Conservation (phyloP, 2,113 vertebrate species). For the Nicator chloris region DNA sequence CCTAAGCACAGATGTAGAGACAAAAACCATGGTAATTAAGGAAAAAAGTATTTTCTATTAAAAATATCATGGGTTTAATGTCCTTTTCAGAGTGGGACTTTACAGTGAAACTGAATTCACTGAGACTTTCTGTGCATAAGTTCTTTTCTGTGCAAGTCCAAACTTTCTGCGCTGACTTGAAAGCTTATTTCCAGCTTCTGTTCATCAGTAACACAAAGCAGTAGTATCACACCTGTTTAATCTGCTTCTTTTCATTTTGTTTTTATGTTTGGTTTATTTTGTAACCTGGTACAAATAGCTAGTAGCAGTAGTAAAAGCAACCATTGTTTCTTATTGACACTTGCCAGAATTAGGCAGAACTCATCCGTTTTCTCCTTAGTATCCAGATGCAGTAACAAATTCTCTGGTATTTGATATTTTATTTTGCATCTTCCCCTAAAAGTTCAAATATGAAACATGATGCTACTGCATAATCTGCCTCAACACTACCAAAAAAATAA, state of each 20-base stretch:
- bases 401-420: not conserved
- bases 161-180: not conserved
- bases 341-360: not conserved
- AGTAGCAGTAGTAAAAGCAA: not conserved
- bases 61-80: not conserved
- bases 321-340: not conserved
- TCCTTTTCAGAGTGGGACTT: not conserved
- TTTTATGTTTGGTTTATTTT: not conserved
- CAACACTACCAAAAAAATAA: constrained; percentile 30
- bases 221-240: not conserved
- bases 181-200: not conserved
- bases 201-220: not conserved
- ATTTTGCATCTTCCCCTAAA: not conserved
- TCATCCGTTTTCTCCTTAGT: not conserved
- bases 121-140: not conserved
- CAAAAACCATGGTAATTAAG: not conserved
- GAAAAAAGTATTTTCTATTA: not conserved
- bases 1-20: not conserved
- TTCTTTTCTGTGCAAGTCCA: not conserved
- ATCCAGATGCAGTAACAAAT: not conserved
- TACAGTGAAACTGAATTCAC: not conserved
- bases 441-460: constrained; percentile 23
- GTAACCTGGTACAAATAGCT: not conserved
- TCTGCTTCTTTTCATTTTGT: not conserved
- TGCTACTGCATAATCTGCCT: not conserved